Percentiles rank a stretch among this genome's conserved stretches.
Evolutionary conservation across 2,888 invertebrate genomes (phyloP).

Genomic region (Marasmarcha lunaedactyla): DNA sequence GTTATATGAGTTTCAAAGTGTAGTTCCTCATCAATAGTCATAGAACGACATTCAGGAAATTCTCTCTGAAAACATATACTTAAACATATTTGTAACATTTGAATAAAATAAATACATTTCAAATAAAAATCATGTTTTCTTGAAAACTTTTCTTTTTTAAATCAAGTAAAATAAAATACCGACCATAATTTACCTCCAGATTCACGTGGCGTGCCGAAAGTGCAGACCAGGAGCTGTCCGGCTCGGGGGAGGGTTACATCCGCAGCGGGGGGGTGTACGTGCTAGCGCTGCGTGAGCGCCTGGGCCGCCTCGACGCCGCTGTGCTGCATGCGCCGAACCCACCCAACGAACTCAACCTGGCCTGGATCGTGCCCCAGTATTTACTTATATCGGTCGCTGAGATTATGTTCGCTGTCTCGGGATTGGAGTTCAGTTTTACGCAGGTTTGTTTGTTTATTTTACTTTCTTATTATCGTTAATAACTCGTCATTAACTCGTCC

Average conservation of each 20-base stretch:
- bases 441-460: conserved; percentile 58
- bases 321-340: conserved; percentile 72
- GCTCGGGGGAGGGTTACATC: conserved; percentile 39
- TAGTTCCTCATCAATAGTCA: too few species aligned
- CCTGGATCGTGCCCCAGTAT: conserved; percentile 85
- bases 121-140: too few species aligned
- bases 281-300: conserved; percentile 62
- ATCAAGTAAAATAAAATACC: too few species aligned
- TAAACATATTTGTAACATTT: too few species aligned
- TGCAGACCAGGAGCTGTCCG: conserved; percentile 34
- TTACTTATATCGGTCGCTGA: conserved; percentile 83
- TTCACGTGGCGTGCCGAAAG: conserved; percentile 47
- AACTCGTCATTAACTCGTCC: too few species aligned
- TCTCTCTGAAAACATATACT: too few species aligned
- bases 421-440: conserved; percentile 85
- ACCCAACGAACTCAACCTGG: conserved; percentile 75
- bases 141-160: too few species aligned
- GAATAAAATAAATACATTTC: too few species aligned
- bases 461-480: background rate
- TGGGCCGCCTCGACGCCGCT: conserved; percentile 61
- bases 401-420: conserved; percentile 86
- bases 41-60: too few species aligned
- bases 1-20: too few species aligned
- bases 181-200: too few species aligned
- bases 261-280: conserved; percentile 68